Conservation (phyloP, 2,797 vertebrate species). For the Malacoraja senta region DNA sequence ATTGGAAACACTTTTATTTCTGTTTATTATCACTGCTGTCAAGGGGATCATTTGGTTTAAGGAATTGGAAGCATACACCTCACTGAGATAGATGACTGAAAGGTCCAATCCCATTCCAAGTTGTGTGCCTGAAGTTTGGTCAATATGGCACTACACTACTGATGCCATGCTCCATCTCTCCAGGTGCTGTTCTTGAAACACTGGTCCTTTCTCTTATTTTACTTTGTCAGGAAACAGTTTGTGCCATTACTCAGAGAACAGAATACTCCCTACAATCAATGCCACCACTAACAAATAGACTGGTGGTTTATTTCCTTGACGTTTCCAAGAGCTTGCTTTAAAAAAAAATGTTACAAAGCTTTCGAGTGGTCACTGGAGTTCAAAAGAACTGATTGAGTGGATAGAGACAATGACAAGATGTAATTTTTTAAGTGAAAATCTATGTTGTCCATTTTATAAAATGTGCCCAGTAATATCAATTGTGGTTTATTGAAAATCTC, state of each 20-base stretch:
- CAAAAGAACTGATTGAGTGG: background rate
- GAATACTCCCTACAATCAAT: background rate
- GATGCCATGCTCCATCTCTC: background rate
- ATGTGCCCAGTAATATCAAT: background rate
- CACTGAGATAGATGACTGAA: no score
- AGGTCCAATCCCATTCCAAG: background rate
- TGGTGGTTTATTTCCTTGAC: background rate
- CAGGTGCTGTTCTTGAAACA: background rate
- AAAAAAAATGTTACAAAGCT: background rate
- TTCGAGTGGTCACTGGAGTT: background rate
- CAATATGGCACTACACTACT: background rate
- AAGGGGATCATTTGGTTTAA: background rate
- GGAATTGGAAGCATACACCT: background rate
- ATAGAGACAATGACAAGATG: background rate
- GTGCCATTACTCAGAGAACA: no score
- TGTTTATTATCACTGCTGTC: background rate
- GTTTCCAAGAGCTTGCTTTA: background rate
- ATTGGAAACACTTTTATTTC: constrained; percentile 11
- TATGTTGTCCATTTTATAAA: background rate
- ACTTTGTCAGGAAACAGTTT: background rate
- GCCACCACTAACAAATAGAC: background rate
- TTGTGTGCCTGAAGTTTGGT: no score
- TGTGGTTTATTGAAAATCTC: background rate
- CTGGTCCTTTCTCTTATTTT: background rate
- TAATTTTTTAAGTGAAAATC: background rate